phyloP scores from a whole-genome alignment of 2,797 vertebrate genomes.

The Falco novaeseelandiae region DNA sequence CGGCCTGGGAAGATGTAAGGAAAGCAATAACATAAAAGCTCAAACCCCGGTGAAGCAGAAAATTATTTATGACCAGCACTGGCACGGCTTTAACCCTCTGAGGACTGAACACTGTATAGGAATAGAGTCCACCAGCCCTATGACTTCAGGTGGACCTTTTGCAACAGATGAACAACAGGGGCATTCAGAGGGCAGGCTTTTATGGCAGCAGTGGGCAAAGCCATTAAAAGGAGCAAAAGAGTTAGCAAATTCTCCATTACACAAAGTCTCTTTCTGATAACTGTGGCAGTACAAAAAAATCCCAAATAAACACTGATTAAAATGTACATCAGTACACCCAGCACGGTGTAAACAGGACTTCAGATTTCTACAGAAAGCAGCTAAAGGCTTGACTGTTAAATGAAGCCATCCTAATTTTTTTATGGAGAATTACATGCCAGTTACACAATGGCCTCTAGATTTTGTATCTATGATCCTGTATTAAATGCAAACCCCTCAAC shows the following conservation, averaged over 20 bases:
- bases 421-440: background rate
- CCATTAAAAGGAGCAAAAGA: accelerated
- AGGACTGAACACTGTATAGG: background rate
- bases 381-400: too few relatives aligned
- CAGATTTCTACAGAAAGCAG: too few relatives aligned
- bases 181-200: background rate
- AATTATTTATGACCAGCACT: background rate
- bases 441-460: background rate
- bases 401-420: background rate
- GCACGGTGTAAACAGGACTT: accelerated
- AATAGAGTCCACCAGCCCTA: background rate
- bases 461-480: background rate
- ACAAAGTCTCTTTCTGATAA: background rate
- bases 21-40: background rate
- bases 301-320: background rate
- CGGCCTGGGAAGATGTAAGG: background rate
- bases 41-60: background rate
- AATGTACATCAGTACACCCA: background rate
- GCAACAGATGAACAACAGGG: background rate
- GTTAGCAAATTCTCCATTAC: background rate
- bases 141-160: background rate
- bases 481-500: background rate
- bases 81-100: background rate
- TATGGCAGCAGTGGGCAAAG: background rate
- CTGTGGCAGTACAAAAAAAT: background rate